Base-by-base conservation (phyloP, 37 sponge, comb jelly and placozoan species). In the Aphrocallistes beatrix region DNA sequence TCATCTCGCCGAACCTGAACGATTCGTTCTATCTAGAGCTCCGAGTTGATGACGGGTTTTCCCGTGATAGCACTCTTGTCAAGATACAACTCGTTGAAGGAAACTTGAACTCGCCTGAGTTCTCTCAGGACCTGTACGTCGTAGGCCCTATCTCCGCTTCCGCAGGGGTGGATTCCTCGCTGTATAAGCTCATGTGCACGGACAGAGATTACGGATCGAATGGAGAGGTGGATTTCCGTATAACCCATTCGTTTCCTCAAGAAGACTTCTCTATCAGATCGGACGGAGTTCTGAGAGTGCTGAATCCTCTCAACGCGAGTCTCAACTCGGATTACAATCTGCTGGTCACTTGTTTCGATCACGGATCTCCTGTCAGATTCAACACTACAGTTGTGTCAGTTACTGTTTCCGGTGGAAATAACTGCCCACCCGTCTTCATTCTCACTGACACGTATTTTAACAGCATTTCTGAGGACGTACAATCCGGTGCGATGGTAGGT, bases 61-160 rank as follows among this genome's bases (percentile, higher is more conserved):
- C 8, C n/a, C 10, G n/a, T 13, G 75, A 60, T 30, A 60, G 6
- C 75, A 13, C 75, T 60, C 75, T 60, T 19, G 21, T 60, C n/a
- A 3, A 28, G 34, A 60, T 60, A 19, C 3, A 3, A 19, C 21
- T 60, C 34, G 75, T 60, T 19, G 75, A 60, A 60, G 75, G 75
- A 13, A 60, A 60, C 75, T 60, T 60, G 75, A 60, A 60, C 34
- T 60, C 75, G 3, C 75, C 75, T 60, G 28, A 60, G 75, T 60
- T 60, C 75, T 6, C 8, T 32, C 75, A 60, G 75, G n/a, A 19
- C 8, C 8, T 60, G 3, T 60, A 60, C n/a, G 10, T 60, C n/a
- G 8, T 60, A 25, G 21, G 3, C 25, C n/a, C n/a, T n/a, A 60
- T 60, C 25, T 13, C n/a, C 3, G 75, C 10, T 8, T 3, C n/a